Base-by-base conservation (phyloP, 2,113 vertebrate species). In the Bathybates hornii region DNA sequence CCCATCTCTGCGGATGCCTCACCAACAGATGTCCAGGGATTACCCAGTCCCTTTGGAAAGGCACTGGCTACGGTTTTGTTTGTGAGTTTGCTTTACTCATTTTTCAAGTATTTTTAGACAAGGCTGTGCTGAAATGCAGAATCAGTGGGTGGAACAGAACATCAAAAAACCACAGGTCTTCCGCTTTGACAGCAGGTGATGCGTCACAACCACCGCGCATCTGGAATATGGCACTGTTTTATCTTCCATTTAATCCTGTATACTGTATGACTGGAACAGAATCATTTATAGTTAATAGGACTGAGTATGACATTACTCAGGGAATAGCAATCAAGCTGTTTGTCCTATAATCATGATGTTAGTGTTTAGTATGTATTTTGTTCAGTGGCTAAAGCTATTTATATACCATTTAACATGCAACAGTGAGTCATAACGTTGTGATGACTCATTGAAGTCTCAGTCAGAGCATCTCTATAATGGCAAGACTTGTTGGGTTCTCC, bases 1-100 rank as follows among this genome's bases (percentile, higher is more conserved):
- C 82, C 43, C 36, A 43, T 88, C 88, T 90, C 89, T 78, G 66
- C 85, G 93, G 91, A 89, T 9, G 32, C 87, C 86, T 89, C 86
- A 48, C 61, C 13, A 88, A 82, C 94, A 95, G 92, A 95, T 94
- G 95, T 92, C 94, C 93, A 92, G 94, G 93, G 93, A 95, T 94
- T 93, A 85, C 92, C 88, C 85, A 79, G 56, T 91, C 88, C 90
- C 89, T 61, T 48, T 48, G 86, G 84, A 91, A 66, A 78, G 32
- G 81, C 57, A 34, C 81, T 38, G 61, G 61, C 82, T 89, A 27
- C 78, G 9, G 90, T 88, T 92, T 79, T 89, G 81, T 87, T 87
- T 82, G 82, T 36, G 73, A 85, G 80, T 93, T 90, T 91, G 81
- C 41, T 92, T 86, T 87, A 48, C 57, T 87, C 80, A n/a, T 54